These are phyloP conservation scores for Chlorospingus semifuscus DNA, from an alignment of 2,797 vertebrate species.

Conservation along the genomic window DNA sequence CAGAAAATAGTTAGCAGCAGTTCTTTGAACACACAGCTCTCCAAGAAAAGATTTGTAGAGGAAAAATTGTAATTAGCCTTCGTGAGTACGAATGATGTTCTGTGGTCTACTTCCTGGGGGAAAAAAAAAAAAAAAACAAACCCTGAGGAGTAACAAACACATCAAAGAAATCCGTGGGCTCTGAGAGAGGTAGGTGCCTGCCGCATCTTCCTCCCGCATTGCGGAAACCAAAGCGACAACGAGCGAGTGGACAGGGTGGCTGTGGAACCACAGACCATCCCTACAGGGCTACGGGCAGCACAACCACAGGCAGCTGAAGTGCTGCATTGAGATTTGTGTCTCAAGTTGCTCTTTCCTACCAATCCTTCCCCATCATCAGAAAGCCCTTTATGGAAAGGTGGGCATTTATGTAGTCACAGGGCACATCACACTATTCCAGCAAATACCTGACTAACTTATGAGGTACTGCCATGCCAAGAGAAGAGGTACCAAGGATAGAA, in stretches of 20 bases:
- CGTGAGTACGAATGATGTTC: neutral
- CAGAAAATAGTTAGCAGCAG: neutral
- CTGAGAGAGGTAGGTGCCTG: conserved; percentile 30
- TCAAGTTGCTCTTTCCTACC: neutral
- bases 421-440: neutral
- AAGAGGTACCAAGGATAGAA: neutral
- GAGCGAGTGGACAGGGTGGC: neutral
- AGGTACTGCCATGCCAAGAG: neutral
- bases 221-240: neutral
- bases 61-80: conserved; percentile 16
- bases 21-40: neutral
- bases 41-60: neutral
- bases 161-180: conserved; percentile 20
- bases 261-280: neutral
- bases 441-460: neutral
- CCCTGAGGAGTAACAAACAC: conserved; percentile 23
- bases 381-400: neutral
- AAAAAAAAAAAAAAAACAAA: neutral
- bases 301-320: neutral
- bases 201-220: conserved; percentile 43
- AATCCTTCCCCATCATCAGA: neutral
- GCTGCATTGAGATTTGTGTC: neutral
- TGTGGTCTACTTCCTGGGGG: neutral
- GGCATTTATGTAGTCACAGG: neutral
- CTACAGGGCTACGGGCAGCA: rapidly evolving